These are phyloP conservation scores for Sebastes taczanowskii DNA, from an alignment of 2,797 vertebrate species.

Conservation along the genomic window DNA sequence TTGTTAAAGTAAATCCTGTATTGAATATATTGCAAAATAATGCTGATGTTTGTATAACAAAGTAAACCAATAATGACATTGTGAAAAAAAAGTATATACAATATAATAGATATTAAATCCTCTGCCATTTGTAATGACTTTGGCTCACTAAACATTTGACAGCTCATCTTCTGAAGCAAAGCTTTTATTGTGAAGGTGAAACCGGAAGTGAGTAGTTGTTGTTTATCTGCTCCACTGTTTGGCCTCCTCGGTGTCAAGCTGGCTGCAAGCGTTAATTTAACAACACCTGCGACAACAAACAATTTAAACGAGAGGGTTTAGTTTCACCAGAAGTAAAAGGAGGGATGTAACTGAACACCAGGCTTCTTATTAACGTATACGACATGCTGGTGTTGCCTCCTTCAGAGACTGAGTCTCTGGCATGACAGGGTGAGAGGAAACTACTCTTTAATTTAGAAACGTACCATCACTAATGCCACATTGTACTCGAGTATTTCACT, in stretches of 20 bases:
- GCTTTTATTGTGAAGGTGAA: constrained; percentile 40
- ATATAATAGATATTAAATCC: background rate
- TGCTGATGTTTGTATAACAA: too few relatives aligned
- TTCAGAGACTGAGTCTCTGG: constrained; percentile 45
- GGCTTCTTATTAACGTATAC: background rate
- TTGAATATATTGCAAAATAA: too few relatives aligned
- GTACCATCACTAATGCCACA: background rate
- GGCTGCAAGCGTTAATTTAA: constrained; percentile 4
- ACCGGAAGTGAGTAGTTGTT: constrained; percentile 14
- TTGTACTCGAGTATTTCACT: background rate
- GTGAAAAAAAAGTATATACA: background rate
- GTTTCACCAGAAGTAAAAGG: too few relatives aligned
- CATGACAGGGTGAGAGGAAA: constrained; percentile 64
- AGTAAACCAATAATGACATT: too few relatives aligned
- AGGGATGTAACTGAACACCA: background rate
- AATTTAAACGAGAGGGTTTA: background rate
- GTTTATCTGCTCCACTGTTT: background rate
- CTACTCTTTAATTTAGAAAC: background rate
- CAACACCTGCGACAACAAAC: constrained; percentile 26
- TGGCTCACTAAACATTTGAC: background rate
- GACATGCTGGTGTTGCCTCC: constrained; percentile 36
- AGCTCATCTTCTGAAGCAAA: background rate
- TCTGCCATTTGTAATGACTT: background rate
- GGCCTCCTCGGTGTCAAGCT: constrained; percentile 43
- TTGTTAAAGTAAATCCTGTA: too few relatives aligned